These are phyloP conservation scores for Drosophila ficusphila DNA, from an alignment of 1,140 invertebrate genomes.

Conservation along the genomic window DNA sequence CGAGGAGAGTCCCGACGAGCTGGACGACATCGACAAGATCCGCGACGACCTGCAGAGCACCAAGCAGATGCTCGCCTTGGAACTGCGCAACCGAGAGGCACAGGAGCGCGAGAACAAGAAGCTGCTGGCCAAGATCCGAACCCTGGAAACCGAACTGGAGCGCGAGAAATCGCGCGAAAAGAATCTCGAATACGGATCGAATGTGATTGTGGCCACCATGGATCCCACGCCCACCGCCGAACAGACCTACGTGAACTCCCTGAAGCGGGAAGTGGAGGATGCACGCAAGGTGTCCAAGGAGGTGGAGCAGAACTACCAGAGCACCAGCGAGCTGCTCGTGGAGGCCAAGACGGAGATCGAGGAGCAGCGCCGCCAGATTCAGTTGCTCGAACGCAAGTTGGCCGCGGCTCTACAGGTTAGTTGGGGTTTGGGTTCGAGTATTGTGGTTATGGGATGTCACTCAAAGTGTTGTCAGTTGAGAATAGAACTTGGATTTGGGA, in stretches of 20 bases:
- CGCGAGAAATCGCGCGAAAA: slow-evolving; percentile 87
- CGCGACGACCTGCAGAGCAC: slow-evolving; percentile 95
- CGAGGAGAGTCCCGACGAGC: slow-evolving; percentile 89
- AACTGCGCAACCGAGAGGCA: slow-evolving; percentile 93
- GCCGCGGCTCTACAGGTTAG: slow-evolving; percentile 86
- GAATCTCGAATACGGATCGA: slow-evolving; percentile 86
- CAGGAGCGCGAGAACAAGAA: slow-evolving; percentile 94
- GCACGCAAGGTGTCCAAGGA: slow-evolving; percentile 91
- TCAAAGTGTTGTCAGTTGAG: slow-evolving; percentile 68
- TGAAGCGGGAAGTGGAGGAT: slow-evolving; percentile 91
- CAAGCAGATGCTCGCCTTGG: slow-evolving; percentile 94
- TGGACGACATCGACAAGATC: slow-evolving; percentile 96
- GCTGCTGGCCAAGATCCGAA: slow-evolving; percentile 90
- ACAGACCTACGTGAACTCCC: slow-evolving; percentile 86
- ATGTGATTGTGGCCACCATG: slow-evolving; percentile 80
- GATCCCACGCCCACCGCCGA: slow-evolving; percentile 82
- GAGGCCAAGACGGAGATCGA: slow-evolving; percentile 90
- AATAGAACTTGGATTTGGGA: slow-evolving; percentile 9
- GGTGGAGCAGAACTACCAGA: slow-evolving; percentile 91
- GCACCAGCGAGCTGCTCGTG: slow-evolving; percentile 90
- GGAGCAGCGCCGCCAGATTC: slow-evolving; percentile 90
- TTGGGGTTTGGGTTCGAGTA: neutral
- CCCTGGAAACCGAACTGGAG: slow-evolving; percentile 91
- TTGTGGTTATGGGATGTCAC: slow-evolving; percentile 1
- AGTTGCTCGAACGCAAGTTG: slow-evolving; percentile 89